Conservation (phyloP, 2,113 vertebrate genomes). For the Galemys pyrenaicus region DNA sequence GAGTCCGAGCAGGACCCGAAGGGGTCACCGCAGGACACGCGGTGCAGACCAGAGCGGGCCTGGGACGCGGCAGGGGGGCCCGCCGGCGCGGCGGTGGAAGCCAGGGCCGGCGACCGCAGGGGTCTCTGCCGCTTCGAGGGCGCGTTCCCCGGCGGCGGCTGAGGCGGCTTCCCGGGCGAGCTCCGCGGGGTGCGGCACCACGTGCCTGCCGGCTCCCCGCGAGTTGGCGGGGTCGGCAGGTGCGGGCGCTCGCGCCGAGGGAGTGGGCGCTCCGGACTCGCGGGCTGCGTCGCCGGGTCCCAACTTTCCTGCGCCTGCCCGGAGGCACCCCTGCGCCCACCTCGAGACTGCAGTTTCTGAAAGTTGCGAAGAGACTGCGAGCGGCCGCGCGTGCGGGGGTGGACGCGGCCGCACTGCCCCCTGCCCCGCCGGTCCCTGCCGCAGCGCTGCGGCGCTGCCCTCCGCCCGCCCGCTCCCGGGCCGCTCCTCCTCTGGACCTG, state of each 20-base stretch:
- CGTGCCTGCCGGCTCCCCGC: slow-evolving; percentile 10
- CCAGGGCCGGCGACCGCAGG: neutral
- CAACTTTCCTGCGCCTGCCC: neutral
- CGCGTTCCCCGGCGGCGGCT: neutral
- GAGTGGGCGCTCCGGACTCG: neutral
- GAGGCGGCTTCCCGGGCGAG: neutral
- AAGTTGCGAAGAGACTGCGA: slow-evolving; percentile 53
- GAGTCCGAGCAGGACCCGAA: neutral
- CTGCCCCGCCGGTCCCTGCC: neutral
- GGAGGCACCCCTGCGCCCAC: neutral
- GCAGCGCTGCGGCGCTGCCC: slow-evolving; percentile 62
- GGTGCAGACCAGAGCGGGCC: neutral
- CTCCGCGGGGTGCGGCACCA: neutral
- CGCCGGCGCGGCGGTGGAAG: neutral
- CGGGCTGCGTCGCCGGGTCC: neutral
- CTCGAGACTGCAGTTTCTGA: neutral
- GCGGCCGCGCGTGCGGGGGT: neutral
- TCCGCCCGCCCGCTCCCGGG: neutral
- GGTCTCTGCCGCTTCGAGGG: neutral
- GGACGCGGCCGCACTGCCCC: neutral
- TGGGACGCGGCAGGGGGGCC: neutral
- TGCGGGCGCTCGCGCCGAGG: neutral
- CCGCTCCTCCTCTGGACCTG: slow-evolving; percentile 27
- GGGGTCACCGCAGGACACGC: slow-evolving; percentile 43
- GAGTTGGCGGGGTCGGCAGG: neutral